Evolutionary conservation across 2,888 invertebrate species (phyloP).

Genomic region (Apotomis turbidana): DNA sequence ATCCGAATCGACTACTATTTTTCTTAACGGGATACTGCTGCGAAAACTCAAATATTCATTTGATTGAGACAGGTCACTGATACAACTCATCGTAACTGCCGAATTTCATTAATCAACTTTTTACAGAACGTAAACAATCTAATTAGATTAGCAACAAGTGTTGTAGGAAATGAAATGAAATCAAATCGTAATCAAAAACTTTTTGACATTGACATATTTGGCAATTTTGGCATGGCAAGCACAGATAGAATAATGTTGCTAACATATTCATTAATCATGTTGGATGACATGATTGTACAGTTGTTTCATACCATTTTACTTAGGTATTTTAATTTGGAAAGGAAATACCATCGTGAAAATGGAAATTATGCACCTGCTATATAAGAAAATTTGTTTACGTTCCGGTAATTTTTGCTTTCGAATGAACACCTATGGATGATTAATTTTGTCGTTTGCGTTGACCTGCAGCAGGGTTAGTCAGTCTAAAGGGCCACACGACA

Average conservation of each 20-base stretch:
- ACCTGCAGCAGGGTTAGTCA: too few species aligned
- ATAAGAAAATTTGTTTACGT: too few species aligned
- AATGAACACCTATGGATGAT: too few species aligned
- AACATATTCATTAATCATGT: neutral
- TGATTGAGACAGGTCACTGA: conserved; percentile 89
- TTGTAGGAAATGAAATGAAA: neutral
- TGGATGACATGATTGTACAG: neutral
- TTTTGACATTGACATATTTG: conserved; percentile 14
- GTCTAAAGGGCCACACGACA: too few species aligned
- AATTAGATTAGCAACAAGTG: conserved; percentile 2
- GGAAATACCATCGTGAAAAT: too few species aligned
- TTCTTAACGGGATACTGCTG: conserved; percentile 89
- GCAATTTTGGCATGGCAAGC: neutral
- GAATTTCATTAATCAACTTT: neutral
- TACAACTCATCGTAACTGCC: conserved; percentile 82
- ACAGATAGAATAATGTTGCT: conserved; percentile 1
- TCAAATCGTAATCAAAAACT: conserved; percentile 1
- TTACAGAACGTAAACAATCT: conserved; percentile 22
- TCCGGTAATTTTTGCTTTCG: too few species aligned
- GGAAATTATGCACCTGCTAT: too few species aligned
- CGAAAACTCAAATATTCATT: conserved; percentile 92
- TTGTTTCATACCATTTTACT: conserved; percentile 3
- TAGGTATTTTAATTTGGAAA: too few species aligned
- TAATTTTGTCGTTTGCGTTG: too few species aligned
- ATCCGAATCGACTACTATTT: conserved; percentile 91